Evolutionary conservation across 2,113 vertebrate species (phyloP), one percentile per base, ranked within the genome.

Genomic region (Aldabrachelys gigantea): DNA sequence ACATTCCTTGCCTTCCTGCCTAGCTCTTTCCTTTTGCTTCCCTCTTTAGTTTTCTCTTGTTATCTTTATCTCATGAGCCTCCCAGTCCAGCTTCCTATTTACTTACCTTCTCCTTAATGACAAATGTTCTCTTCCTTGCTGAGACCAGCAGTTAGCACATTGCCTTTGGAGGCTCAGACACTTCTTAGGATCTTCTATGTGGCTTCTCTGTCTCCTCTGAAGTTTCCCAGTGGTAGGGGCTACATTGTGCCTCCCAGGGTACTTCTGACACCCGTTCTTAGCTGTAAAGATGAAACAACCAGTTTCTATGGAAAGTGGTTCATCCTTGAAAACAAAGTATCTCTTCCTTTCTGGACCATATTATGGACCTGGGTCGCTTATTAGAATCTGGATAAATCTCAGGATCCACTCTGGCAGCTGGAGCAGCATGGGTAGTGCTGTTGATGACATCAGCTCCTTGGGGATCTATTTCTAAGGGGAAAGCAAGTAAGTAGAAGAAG

Each of bases 401-500:
- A n/a, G 31, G 54, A 57, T 81, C 81, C 79, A 89, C 54, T n/a
- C 16, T 88, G 88, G 9, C 52, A 83, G 79, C 72, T 85, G 21
- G 91, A 95, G 52, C 50, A 85, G 79, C 84, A 65, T 47, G 53
- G 90, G 95, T 93, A 87, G 88, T 47, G 38, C 47, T 62, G 25
- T 44, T 59, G 47, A 41, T 88, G 96, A 92, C 84, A 50, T 1
- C 0, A 94, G 89, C 95, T 92, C 65, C 92, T 92, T 80, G 65
- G 93, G 90, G 86, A 95, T 82, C 21, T 29, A 2, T 41, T 50
- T 87, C 91, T 84, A 59, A 87, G 85, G 56, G 78, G 90, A 95
- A 82, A 90, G 62, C 80, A 94, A 95, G 88, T 24, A 83, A 90
- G 83, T 93, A 50, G 89, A 89, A 57, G 49, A 35, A 27, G 62